Evolutionary conservation across 2,113 vertebrate species (phyloP).

Genomic region (Asarcornis scutulata): DNA sequence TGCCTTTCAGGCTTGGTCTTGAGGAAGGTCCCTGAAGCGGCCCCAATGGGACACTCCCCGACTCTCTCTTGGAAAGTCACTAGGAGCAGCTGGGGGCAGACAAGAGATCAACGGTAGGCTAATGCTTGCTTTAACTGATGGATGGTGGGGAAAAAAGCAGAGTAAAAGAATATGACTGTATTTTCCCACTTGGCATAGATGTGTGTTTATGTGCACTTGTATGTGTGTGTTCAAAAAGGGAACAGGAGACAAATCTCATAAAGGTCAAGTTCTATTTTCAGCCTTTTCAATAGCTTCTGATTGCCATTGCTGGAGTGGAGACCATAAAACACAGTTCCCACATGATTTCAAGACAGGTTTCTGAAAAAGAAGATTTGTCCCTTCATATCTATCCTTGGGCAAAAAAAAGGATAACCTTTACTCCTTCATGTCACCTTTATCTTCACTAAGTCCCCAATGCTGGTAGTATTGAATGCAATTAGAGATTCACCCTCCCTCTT

Average conservation of each 20-base stretch:
- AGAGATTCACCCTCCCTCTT: background rate
- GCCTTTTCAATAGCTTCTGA: background rate
- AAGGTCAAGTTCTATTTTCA: background rate
- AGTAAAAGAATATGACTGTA: background rate
- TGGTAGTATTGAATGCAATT: background rate
- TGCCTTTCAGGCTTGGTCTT: background rate
- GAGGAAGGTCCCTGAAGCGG: fast-evolving
- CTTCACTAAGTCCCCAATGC: background rate
- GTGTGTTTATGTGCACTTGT: background rate
- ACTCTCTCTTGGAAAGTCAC: background rate
- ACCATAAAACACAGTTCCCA: background rate
- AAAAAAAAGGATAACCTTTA: background rate
- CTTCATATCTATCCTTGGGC: background rate
- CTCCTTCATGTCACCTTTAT: background rate
- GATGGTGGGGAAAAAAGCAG: background rate
- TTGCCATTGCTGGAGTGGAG: background rate
- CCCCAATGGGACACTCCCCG: background rate
- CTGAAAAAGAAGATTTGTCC: background rate
- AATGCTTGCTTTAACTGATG: background rate
- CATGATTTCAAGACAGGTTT: background rate
- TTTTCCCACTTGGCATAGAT: background rate
- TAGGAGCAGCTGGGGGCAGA: background rate
- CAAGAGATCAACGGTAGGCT: background rate
- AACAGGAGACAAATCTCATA: background rate
- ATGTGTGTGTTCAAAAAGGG: background rate